Conservation (phyloP, 2,797 vertebrate species). For the Sphaeramia orbicularis region DNA sequence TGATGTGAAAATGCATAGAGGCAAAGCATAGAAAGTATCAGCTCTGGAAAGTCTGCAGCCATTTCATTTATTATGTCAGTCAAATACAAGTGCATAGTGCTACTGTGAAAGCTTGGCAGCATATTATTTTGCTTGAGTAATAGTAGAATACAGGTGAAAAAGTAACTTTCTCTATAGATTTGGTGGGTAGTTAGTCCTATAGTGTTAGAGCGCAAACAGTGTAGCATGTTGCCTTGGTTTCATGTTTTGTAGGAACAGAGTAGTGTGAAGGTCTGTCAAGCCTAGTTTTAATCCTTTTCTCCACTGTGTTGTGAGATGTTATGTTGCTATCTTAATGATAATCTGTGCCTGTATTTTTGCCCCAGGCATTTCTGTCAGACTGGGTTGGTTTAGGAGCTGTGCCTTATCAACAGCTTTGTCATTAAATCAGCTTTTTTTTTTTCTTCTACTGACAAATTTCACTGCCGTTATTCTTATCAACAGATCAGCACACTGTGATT, state of each 20-base stretch:
- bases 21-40: constrained; percentile 42
- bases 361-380: constrained; percentile 80
- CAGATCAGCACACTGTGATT: constrained; percentile 76
- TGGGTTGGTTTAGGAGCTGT: constrained; percentile 73
- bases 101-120: constrained; percentile 30
- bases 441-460: constrained; percentile 78
- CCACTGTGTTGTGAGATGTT: constrained; percentile 80
- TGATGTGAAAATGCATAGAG: constrained; percentile 41
- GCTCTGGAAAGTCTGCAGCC: constrained; percentile 33
- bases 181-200: constrained; percentile 41
- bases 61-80: constrained; percentile 52
- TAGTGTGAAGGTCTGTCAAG: constrained; percentile 72
- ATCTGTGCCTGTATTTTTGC: constrained; percentile 82
- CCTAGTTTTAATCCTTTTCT: constrained; percentile 82
- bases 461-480: constrained; percentile 77
- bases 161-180: constrained; percentile 19
- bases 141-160: constrained; percentile 16
- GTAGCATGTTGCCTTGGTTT: constrained; percentile 58
- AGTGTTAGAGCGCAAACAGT: constrained; percentile 37
- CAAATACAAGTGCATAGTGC: constrained; percentile 31
- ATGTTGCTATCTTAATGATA: constrained; percentile 86
- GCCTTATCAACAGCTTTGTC: constrained; percentile 84
- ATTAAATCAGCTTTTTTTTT: constrained; percentile 82
- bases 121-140: constrained; percentile 39
- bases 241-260: constrained; percentile 72